Base-by-base conservation (phyloP, 2,888 invertebrate genomes). In the Dione juno region DNA sequence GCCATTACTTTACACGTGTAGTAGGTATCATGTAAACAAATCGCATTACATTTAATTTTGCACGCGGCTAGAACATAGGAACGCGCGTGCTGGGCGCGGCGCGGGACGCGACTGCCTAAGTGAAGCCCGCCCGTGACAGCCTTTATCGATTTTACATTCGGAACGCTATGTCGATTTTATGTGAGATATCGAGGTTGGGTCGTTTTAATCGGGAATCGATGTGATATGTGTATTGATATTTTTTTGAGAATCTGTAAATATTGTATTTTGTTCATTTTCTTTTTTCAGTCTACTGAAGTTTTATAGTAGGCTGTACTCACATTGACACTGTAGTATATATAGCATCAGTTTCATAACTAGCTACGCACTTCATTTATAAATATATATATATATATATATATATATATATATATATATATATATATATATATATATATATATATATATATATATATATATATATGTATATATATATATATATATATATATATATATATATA, bases 1-100 rank as follows among this genome's bases (percentile, higher is more conserved):
- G 78, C 79, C 79, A 80, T 80, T 77, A 79, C 76, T 76, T 75
- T 76, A 73, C 83, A 83, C 83, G 83, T 83, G 83, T 82, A 78
- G 79, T 77, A 73, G 73, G 75, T 75, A 77, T 76, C 77, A 79
- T 78, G 84, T 84, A 84, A 84, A 84, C 84, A 84, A 84, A 81
- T 83, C 79, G 79, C 81, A 81, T 80, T 81, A 81, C 77, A 76
- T 74, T 74, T 75, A 77, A 76, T 77, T 50, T 76, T 74, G 75
- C 76, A 78, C 77, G 76, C 73, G 77, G 77, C 70, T 71, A 71
- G 77, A 71, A 74, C 78, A 77, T 76, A 73, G 69, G 78, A 74
- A 77, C 86, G 87, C 86, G 88, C 87, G 87, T 73, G 74, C 80
- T 72, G 83, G 82, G 80, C 87, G 88, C 87, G 85, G 82, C 81